A percentile compares a stretch with the other conserved stretches of the same genome.
phyloP scores from a whole-genome alignment of 92 coral and sea anemone species.

The Palythoa grandiflora region DNA sequence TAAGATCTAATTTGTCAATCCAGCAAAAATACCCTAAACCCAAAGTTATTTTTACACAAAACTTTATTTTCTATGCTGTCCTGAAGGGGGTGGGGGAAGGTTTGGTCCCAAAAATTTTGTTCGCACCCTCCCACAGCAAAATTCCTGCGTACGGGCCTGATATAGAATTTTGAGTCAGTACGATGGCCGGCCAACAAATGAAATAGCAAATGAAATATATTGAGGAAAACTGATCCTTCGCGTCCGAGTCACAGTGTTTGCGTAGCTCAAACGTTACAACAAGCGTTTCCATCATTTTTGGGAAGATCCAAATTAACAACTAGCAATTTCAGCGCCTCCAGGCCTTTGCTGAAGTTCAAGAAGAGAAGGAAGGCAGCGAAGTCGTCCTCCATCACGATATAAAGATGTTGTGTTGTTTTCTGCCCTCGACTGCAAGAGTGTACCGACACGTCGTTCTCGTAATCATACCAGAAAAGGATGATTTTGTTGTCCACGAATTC shows the following conservation, averaged over 20 bases:
- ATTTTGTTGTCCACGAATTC: slow-evolving; percentile 53
- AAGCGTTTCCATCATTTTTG: slow-evolving; percentile 10
- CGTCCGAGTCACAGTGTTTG: slow-evolving; percentile 22
- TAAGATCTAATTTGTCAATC: no score
- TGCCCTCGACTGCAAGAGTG: slow-evolving; percentile 48
- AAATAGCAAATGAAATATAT: not conserved
- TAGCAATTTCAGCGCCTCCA: slow-evolving; percentile 27
- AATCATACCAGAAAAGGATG: slow-evolving; percentile 46
- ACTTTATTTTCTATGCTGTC: no score
- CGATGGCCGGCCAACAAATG: not conserved
- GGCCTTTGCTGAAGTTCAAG: slow-evolving; percentile 11
- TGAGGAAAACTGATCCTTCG: slow-evolving; percentile 5
- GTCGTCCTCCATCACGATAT: slow-evolving; percentile 32
- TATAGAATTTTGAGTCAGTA: slow-evolving; percentile 20
- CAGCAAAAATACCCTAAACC: no score
- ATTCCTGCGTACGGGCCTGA: not conserved
- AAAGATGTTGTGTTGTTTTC: slow-evolving; percentile 58
- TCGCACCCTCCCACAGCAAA: not conserved
- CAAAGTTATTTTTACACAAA: no score
- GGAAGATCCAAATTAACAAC: not conserved
- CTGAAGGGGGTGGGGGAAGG: no score
- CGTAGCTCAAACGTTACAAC: slow-evolving; percentile 15
- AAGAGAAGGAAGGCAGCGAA: slow-evolving; percentile 7
- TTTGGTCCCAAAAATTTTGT: no score
- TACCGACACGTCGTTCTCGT: slow-evolving; percentile 58